phyloP scores from a whole-genome alignment of 2,113 vertebrate species.

The Etheostoma cragini region DNA sequence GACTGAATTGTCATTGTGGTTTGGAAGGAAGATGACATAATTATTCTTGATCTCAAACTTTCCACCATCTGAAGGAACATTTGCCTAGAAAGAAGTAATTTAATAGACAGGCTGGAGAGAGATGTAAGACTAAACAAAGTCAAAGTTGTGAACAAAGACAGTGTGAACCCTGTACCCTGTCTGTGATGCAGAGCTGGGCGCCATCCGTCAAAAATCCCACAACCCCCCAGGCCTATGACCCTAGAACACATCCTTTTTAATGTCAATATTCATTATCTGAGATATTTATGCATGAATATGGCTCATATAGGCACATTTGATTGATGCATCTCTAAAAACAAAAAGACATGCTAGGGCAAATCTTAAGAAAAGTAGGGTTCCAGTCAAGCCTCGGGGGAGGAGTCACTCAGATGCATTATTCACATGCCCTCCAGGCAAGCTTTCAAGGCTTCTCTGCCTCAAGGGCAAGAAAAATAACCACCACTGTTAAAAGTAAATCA shows the following conservation, averaged over 20 bases:
- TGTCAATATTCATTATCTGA: constrained; percentile 93
- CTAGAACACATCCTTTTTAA: constrained; percentile 85
- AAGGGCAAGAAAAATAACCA: constrained; percentile 97
- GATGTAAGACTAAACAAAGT: constrained; percentile 1
- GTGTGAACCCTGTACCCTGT: constrained; percentile 20
- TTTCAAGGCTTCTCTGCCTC: constrained; percentile 98
- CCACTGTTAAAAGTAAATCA: constrained; percentile 99
- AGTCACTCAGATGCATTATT: constrained; percentile 99
- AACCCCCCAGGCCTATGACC: constrained; percentile 35
- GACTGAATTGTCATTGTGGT: neutral
- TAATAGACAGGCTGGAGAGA: neutral
- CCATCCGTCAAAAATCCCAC: constrained; percentile 90
- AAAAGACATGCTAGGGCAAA: constrained; percentile 94
- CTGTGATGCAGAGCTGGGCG: constrained; percentile 87
- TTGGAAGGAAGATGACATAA: neutral
- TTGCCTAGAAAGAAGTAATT: neutral
- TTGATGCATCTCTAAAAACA: constrained; percentile 98
- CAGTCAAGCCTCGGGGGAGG: constrained; percentile 94
- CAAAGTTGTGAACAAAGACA: constrained; percentile 13
- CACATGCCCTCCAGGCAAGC: constrained; percentile 98
- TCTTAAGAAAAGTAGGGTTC: constrained; percentile 96
- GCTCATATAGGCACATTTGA: constrained; percentile 92
- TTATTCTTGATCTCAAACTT: neutral
- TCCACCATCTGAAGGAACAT: neutral
- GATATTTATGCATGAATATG: constrained; percentile 98